Conservation (phyloP, 2,113 vertebrate genomes). For the Petrocephalus zakoni region DNA sequence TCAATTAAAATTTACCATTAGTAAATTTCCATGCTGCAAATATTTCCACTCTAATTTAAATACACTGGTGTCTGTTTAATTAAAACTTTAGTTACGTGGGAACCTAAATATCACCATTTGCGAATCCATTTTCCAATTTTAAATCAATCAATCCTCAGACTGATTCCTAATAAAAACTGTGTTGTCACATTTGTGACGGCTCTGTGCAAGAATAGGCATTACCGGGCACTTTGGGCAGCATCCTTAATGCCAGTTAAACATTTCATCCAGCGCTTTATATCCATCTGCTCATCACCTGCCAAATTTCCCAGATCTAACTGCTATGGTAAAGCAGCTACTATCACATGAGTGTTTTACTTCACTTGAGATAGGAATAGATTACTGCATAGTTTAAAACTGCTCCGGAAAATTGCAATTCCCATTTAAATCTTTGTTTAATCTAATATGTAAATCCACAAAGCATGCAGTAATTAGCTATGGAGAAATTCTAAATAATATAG, state of each 20-base stretch:
- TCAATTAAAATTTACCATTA: conserved; percentile 17
- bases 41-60: conserved; percentile 5
- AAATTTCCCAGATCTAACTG: neutral
- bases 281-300: neutral
- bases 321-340: neutral
- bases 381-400: neutral
- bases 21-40: conserved; percentile 11
- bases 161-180: neutral
- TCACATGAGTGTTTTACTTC: neutral
- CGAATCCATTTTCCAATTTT: neutral
- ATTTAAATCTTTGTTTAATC: neutral
- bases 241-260: neutral
- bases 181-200: neutral
- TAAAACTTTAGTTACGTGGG: neutral
- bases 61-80: neutral
- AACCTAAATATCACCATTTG: conserved; percentile 2
- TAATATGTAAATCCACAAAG: neutral
- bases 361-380: neutral
- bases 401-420: neutral
- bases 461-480: neutral
- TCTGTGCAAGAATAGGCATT: neutral
- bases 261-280: neutral
- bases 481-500: neutral
- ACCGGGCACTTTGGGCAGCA: neutral
- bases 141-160: neutral